A percentile compares a stretch with the other conserved stretches of the same genome.
These are phyloP conservation scores for Pachymerium ferrugineum DNA, from an alignment of 2,888 invertebrate genomes.

Conservation along the genomic window DNA sequence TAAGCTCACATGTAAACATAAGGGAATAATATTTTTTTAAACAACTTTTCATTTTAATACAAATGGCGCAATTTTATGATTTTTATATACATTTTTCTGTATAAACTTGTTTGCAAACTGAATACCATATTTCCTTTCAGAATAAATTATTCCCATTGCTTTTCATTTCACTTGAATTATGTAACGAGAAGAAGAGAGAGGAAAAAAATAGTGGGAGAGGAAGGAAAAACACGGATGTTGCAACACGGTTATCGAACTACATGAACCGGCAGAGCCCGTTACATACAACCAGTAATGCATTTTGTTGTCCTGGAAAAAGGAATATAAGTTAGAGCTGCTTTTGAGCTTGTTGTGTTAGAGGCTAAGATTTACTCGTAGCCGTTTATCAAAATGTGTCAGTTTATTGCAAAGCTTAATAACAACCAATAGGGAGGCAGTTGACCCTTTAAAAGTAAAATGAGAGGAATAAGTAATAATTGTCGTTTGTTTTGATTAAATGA, in stretches of 20 bases:
- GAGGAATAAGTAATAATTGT: background rate
- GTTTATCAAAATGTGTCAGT: slow-evolving; percentile 18
- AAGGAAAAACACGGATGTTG: background rate
- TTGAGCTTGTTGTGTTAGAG: background rate
- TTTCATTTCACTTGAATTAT: background rate
- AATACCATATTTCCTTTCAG: background rate
- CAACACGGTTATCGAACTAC: slow-evolving; percentile 17
- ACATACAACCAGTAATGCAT: background rate
- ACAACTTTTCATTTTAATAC: background rate
- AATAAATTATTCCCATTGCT: background rate
- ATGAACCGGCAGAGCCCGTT: slow-evolving; percentile 7
- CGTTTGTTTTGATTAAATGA: background rate
- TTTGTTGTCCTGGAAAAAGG: background rate
- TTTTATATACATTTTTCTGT: background rate
- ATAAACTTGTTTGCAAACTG: background rate
- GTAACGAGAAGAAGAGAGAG: background rate
- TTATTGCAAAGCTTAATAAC: slow-evolving; percentile 10
- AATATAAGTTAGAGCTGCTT: slow-evolving; percentile 3
- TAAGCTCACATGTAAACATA: background rate
- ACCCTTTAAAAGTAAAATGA: background rate
- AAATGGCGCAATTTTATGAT: background rate
- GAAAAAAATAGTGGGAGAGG: background rate
- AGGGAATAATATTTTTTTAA: background rate
- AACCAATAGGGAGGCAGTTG: background rate
- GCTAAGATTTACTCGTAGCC: slow-evolving; percentile 5